Evolutionary conservation across 2,113 vertebrate genomes (phyloP).

Genomic region (Turnix velox): DNA sequence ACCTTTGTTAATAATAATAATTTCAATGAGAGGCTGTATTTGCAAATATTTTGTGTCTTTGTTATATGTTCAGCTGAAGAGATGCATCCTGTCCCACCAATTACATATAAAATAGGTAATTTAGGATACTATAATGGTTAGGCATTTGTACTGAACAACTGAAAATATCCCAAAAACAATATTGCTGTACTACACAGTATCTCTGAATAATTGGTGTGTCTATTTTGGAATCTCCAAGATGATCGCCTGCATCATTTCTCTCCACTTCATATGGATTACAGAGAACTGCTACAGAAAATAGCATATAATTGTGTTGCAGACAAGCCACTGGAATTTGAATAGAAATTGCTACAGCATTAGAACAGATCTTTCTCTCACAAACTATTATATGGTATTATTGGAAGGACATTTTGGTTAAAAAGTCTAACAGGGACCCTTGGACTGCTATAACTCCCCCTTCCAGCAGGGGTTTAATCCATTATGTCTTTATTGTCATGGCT

Average conservation of each 20-base stretch:
- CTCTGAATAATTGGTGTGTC: conserved; percentile 18
- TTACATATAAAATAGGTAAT: background rate
- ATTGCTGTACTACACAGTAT: background rate
- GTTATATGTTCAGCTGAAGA: background rate
- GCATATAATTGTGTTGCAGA: background rate
- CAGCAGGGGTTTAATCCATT: background rate
- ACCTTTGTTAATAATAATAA: background rate
- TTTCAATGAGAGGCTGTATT: background rate
- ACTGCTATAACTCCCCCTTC: background rate
- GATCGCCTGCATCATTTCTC: conserved; percentile 29
- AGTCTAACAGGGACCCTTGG: background rate
- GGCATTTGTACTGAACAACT: background rate
- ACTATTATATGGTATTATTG: background rate
- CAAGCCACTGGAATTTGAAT: conserved; percentile 20
- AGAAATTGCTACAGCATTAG: background rate
- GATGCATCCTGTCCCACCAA: background rate
- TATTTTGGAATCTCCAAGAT: conserved; percentile 11
- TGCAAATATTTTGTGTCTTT: background rate
- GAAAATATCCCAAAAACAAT: background rate
- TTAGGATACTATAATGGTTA: background rate
- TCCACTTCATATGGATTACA: background rate
- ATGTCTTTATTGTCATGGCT: background rate
- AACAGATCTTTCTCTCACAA: conserved; percentile 3
- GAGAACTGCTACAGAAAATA: conserved; percentile 26
- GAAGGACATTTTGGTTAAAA: background rate